Base-by-base conservation (phyloP, 2,888 invertebrate species). In the Thereva unica region DNA sequence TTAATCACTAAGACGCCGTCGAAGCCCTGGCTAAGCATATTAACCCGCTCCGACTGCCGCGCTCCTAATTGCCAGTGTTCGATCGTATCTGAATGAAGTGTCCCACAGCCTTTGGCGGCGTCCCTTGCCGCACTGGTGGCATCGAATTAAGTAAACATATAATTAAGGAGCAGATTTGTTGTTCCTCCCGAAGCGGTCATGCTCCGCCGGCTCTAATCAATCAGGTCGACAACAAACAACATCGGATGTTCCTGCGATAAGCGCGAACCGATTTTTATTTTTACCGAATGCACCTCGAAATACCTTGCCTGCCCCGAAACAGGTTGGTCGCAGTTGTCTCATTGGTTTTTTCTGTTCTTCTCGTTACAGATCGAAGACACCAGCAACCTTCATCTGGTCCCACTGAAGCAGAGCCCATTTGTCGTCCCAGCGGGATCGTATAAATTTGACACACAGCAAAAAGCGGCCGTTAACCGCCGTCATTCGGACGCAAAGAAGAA, bases 91-190 rank as follows among this genome's bases (percentile, higher is more conserved):
- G 7, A 5, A 23, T 4, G 40, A 38, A 40, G 38, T 53, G 38
- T 37, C 53, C 10, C 40, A 38, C 10, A 37, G 4, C 10, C 9
- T 49, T 7, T 7, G 37, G 5, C 12, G 8, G 9, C 9, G n/a
- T 4, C 34, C 45, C 34, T 7, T 23, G 12, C 45, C 44, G 35
- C 54, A 9, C 37, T 38, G 37, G 23, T 64, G 41, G 54, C 45
- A 64, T 64, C 64, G 53, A 42, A 50, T 54, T 64, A 53, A 37
- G 53, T 53, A 54, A 64, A 64, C 64, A 34, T 53, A 41, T 45
- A 54, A 44, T 64, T 64, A 64, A 53, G 45, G 41, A 45, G n/a
- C 37, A 44, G 42, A 64, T 64, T 64, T 64, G 64, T 64, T 37
- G 53, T 64, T 44, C 64, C 37, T 53, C 12, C 45, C 41, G 44